Base-by-base conservation (phyloP, 2,888 invertebrate species). In the Tribolium freemani region DNA sequence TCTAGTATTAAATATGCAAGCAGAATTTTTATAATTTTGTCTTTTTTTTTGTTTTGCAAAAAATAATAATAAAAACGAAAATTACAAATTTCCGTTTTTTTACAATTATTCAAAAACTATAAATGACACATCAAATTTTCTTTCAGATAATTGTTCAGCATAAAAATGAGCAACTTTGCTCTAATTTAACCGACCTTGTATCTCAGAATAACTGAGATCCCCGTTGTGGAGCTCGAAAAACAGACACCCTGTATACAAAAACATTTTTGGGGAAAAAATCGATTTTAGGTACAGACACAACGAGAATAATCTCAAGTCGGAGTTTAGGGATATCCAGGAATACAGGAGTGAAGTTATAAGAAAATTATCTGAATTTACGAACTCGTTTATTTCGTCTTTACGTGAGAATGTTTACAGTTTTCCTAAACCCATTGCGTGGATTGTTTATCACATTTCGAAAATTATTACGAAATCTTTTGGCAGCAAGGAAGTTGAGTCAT, bases 391-490 rank as follows among this genome's bases (percentile, higher is more conserved):
- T 57, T 88, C 89, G 5, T 94, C 95, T 70, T 90, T 98, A 71
- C 90, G 92, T 73, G 94, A 93, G 78, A 94, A 94, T 85, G 94
- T 97, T 90, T 92, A 94, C 77, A 93, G 95, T 83, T 98, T 99
- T 86, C 99, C 99, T 0, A 92, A 94, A 16, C 93, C 94, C 73
- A 89, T 98, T 9, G 92, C 94, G 6, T 97, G 97, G 97, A 90
- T 98, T 30, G 93, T 97, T 4, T 92, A 95, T 78, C 96, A 96
- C 83, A 92, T 97, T 82, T 93, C 93, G 54, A 91, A 90, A 68
- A 88, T 91, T 75, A 86, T 94, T 30, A 88, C 90, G 10, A 91
- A 92, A 78, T 89, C 89, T 16, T 89, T 88, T 61, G 88, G 88
- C 71, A 84, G 88, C 0, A 90, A 88, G 80, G 89, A 90, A 81